Conservation (phyloP, 2,113 vertebrate genomes). For the Chaenocephalus aceratus region DNA sequence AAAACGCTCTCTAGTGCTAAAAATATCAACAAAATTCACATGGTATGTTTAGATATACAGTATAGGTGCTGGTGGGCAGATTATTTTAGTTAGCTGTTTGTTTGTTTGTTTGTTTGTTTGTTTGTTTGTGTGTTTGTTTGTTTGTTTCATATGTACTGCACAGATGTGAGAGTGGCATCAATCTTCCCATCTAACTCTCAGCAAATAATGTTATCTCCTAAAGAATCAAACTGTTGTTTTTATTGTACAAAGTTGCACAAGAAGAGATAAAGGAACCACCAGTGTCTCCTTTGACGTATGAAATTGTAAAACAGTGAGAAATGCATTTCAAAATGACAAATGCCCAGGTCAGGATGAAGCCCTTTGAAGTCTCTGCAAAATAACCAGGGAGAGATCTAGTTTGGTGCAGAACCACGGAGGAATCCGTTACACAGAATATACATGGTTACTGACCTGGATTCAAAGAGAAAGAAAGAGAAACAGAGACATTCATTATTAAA, state of each 20-base stretch:
- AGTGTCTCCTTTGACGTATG: background rate
- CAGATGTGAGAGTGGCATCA: background rate
- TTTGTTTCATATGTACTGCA: background rate
- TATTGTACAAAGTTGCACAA: background rate
- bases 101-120: background rate
- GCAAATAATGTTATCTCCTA: background rate
- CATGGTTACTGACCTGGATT: constrained; percentile 62
- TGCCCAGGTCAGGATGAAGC: background rate
- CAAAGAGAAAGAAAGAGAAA: constrained; percentile 33
- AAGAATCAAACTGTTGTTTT: background rate
- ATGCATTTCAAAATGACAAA: background rate
- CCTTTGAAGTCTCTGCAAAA: background rate
- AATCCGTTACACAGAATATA: constrained; percentile 5
- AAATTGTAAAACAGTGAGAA: background rate
- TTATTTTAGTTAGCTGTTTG: background rate
- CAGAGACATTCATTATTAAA: constrained; percentile 70
- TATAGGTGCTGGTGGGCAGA: background rate
- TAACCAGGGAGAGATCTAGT: background rate
- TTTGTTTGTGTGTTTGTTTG: too few species aligned
- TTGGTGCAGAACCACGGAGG: constrained; percentile 6
- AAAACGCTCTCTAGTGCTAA: too few species aligned
- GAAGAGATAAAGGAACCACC: background rate
- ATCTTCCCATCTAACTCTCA: background rate
- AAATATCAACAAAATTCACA: background rate
- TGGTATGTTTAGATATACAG: too few species aligned